Evolutionary conservation across 1,140 invertebrate species (phyloP).

Genomic region (Acromyrmex echinatior): DNA sequence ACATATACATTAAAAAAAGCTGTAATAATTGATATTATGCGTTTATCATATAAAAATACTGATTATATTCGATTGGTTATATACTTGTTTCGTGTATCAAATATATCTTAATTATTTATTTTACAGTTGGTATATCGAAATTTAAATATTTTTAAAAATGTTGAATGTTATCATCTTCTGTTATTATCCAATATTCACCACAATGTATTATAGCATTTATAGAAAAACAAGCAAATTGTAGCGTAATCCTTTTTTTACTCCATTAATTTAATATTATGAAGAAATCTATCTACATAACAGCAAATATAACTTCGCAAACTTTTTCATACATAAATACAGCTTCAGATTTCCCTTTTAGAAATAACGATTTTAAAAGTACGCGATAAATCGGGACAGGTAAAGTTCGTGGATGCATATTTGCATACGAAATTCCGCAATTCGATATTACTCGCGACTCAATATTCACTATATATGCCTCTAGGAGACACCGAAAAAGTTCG

Average conservation of each 20-base stretch:
- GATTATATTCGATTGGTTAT: not conserved
- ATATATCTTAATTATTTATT: not conserved
- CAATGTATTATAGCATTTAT: not conserved
- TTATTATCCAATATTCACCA: not conserved
- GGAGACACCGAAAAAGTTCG: constrained; percentile 47
- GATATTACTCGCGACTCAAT: constrained; percentile 1
- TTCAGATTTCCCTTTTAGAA: constrained; percentile 14
- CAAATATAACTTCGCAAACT: not conserved
- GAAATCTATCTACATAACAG: not conserved
- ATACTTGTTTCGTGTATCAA: not conserved
- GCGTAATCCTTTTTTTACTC: not conserved
- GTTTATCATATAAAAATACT: not conserved
- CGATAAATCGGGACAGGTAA: constrained; percentile 33
- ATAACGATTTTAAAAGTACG: constrained; percentile 17
- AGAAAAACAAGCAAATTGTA: not conserved
- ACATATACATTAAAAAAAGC: no score
- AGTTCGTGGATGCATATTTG: constrained; percentile 33
- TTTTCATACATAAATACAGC: not conserved
- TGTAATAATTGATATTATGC: not conserved
- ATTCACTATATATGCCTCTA: not conserved
- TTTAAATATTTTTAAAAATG: not conserved
- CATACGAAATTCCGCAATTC: constrained; percentile 7
- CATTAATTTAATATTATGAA: not conserved
- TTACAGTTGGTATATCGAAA: not conserved
- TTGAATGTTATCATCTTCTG: not conserved